Percentiles rank a stretch among this genome's conserved stretches.
Conservation (phyloP, 2,797 vertebrate genomes). For the Amblyraja radiata region DNA sequence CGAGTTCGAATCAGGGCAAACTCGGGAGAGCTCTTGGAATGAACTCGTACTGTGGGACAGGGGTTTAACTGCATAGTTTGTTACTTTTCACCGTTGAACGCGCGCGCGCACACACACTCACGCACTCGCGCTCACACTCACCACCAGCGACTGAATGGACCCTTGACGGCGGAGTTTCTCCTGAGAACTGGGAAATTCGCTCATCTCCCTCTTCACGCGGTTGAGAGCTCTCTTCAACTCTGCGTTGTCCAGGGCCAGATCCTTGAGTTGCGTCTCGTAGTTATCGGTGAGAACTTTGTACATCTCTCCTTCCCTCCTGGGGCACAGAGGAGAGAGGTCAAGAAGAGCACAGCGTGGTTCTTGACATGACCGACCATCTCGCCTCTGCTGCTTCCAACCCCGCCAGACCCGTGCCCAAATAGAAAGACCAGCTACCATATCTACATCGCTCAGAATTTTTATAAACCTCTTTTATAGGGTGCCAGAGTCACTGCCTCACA, state of each 20-base stretch:
- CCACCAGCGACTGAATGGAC: neutral
- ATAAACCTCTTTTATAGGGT: no score
- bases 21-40: no score
- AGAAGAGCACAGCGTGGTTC: no score
- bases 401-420: no score
- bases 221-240: constrained; percentile 58
- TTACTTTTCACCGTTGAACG: neutral
- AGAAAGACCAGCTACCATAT: no score
- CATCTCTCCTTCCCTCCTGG: constrained; percentile 54
- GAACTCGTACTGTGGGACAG: no score
- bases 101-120: neutral
- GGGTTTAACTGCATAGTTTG: no score
- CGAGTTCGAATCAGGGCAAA: no score
- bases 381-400: no score
- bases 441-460: no score
- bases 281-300: constrained; percentile 57
- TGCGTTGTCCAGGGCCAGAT: constrained; percentile 58
- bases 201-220: constrained; percentile 55
- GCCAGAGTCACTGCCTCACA: no score
- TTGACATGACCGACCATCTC: no score
- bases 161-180: neutral
- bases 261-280: constrained; percentile 60
- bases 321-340: neutral
- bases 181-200: constrained; percentile 44
- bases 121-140: neutral